A percentile compares a stretch with the other conserved stretches of the same genome.
These are phyloP conservation scores for Muschampia plurimacula DNA, from an alignment of 2,888 invertebrate genomes.

Conservation along the genomic window DNA sequence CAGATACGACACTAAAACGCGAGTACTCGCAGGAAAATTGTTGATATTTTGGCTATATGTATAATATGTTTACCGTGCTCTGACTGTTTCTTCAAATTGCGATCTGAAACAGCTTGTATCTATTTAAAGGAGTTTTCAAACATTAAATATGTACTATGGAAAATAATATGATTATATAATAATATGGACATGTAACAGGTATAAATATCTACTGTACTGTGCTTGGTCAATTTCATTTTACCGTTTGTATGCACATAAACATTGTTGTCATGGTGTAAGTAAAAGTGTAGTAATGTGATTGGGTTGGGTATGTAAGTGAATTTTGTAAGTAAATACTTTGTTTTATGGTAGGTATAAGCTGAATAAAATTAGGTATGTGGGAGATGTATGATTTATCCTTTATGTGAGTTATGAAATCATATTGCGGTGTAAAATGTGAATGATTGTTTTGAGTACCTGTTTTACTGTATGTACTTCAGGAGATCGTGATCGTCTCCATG, in stretches of 20 bases:
- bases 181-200: too few species aligned
- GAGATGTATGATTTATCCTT: background rate
- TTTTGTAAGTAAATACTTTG: background rate
- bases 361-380: conserved; percentile 28
- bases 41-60: too few species aligned
- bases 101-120: too few species aligned
- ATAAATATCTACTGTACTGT: background rate
- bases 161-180: too few species aligned
- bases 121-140: too few species aligned
- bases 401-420: conserved; percentile 1
- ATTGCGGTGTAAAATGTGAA: background rate
- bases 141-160: too few species aligned
- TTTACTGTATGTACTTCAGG: conserved; percentile 66
- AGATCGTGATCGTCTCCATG: conserved; percentile 74
- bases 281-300: background rate
- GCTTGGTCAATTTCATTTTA: conserved; percentile 31
- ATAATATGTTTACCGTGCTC: too few species aligned
- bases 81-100: too few species aligned
- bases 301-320: conserved; percentile 21
- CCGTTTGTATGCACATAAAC: background rate
- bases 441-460: conserved; percentile 36
- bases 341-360: too few species aligned
- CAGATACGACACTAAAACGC: too few species aligned
- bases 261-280: background rate
- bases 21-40: too few species aligned